Percentiles rank a stretch among this genome's conserved stretches.
Conservation (phyloP, 2,797 vertebrate genomes). For the Novumbra hubbsi region DNA sequence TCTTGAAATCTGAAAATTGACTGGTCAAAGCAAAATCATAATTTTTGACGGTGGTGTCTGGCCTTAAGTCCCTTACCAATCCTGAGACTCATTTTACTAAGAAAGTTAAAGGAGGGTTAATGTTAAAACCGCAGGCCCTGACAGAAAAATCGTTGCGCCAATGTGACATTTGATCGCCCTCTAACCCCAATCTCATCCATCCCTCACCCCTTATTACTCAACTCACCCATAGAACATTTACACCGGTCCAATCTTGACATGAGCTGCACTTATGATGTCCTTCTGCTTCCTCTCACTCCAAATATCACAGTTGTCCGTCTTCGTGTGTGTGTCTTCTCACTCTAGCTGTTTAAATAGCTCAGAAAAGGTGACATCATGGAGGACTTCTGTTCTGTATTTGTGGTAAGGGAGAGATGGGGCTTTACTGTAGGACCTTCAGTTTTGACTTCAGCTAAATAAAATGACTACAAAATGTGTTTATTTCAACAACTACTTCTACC, state of each 20-base stretch:
- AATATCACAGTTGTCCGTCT: slow-evolving; percentile 19
- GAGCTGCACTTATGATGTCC: slow-evolving; percentile 27
- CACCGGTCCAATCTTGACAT: slow-evolving; percentile 34
- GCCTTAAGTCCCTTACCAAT: slow-evolving; percentile 35
- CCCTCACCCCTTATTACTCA: slow-evolving; percentile 47
- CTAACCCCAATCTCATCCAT: not conserved
- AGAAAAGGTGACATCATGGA: slow-evolving; percentile 58
- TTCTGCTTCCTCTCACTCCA: slow-evolving; percentile 26
- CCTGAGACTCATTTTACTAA: slow-evolving; percentile 40
- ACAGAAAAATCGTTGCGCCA: slow-evolving; percentile 56
- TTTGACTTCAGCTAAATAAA: slow-evolving; percentile 39
- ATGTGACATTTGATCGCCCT: slow-evolving; percentile 61
- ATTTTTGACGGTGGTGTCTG: slow-evolving; percentile 19
- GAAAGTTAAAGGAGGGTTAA: slow-evolving; percentile 59
- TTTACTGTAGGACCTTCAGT: slow-evolving; percentile 19
- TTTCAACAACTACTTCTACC: not conserved
- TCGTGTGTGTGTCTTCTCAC: slow-evolving; percentile 12
- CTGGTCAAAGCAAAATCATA: too few species aligned
- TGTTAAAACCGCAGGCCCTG: slow-evolving; percentile 67
- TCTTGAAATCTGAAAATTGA: too few species aligned
- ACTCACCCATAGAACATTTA: slow-evolving; percentile 46
- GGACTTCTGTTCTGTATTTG: slow-evolving; percentile 48
- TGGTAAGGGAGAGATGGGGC: slow-evolving; percentile 33
- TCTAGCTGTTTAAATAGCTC: slow-evolving; percentile 55
- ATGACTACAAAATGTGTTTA: slow-evolving; percentile 35